A percentile compares a stretch with the other conserved stretches of the same genome.
Evolutionary conservation across 2,113 vertebrate species (phyloP).

Genomic region (Pelmatolapia mariae): DNA sequence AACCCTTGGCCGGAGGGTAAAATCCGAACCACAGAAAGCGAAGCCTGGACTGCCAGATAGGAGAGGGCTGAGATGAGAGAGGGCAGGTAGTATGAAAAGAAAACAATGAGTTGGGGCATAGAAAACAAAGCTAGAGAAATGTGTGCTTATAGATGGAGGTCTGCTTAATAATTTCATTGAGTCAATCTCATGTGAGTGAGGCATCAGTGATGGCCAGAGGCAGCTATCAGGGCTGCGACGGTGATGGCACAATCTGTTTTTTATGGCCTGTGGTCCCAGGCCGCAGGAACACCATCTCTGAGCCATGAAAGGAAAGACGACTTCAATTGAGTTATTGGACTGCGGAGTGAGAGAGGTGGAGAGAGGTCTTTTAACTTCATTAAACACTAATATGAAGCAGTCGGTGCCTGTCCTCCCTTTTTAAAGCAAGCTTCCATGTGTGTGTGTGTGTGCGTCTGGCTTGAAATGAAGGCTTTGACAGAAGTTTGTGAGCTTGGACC

Average conservation of each 20-base stretch:
- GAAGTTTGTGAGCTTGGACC: slow-evolving; percentile 13
- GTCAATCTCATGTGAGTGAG: slow-evolving; percentile 61
- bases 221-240: not conserved
- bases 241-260: slow-evolving; percentile 18
- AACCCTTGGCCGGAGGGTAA: slow-evolving; percentile 7
- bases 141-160: slow-evolving; percentile 6
- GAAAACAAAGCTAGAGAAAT: not conserved
- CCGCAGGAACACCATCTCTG: slow-evolving; percentile 48
- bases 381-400: slow-evolving; percentile 78
- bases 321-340: slow-evolving; percentile 65
- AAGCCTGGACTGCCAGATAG: not conserved
- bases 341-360: slow-evolving; percentile 4
- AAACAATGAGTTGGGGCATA: slow-evolving; percentile 9
- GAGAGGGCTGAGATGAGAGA: not conserved
- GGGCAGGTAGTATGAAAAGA: slow-evolving; percentile 28
- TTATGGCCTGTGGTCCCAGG: slow-evolving; percentile 35
- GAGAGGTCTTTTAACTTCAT: slow-evolving; percentile 69
- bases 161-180: slow-evolving; percentile 66
- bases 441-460: slow-evolving; percentile 8
- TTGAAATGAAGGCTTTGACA: slow-evolving; percentile 4
- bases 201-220: slow-evolving; percentile 54
- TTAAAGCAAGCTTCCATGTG: slow-evolving; percentile 6
- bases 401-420: slow-evolving; percentile 42
- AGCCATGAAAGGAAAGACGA: slow-evolving; percentile 66
- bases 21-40: not conserved